Conservation (phyloP, 2,797 vertebrate species). For the Mus caroli region DNA sequence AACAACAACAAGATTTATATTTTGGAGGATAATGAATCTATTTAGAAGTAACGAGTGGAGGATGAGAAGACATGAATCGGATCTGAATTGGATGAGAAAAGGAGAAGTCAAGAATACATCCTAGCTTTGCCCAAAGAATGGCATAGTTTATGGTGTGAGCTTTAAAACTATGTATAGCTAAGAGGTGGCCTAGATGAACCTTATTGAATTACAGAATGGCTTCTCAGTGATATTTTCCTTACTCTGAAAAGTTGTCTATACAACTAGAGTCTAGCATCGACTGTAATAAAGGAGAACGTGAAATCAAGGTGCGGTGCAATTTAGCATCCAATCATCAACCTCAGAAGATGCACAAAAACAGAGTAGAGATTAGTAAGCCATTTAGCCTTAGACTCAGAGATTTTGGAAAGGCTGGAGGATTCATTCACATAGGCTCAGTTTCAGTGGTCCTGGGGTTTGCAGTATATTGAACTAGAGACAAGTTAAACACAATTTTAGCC, state of each 20-base stretch:
- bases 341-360: background rate
- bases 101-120: background rate
- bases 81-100: background rate
- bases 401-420: background rate
- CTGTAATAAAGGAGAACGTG: background rate
- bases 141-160: background rate
- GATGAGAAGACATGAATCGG: background rate
- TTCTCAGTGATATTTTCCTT: background rate
- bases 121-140: background rate
- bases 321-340: background rate
- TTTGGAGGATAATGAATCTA: background rate
- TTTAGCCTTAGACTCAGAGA: rapidly evolving
- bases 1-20: background rate
- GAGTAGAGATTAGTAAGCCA: background rate
- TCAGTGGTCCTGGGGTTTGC: background rate
- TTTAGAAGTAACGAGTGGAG: background rate
- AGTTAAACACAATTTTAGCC: background rate
- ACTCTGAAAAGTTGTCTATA: background rate
- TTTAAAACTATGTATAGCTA: background rate
- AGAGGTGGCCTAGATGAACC: background rate
- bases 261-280: slow-evolving; percentile 1
- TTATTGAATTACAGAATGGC: background rate
- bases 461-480: background rate
- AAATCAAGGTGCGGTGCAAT: background rate
- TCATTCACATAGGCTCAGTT: background rate